Evolutionary conservation across 1,140 invertebrate species (phyloP).

Genomic region (Eriocheir sinensis): DNA sequence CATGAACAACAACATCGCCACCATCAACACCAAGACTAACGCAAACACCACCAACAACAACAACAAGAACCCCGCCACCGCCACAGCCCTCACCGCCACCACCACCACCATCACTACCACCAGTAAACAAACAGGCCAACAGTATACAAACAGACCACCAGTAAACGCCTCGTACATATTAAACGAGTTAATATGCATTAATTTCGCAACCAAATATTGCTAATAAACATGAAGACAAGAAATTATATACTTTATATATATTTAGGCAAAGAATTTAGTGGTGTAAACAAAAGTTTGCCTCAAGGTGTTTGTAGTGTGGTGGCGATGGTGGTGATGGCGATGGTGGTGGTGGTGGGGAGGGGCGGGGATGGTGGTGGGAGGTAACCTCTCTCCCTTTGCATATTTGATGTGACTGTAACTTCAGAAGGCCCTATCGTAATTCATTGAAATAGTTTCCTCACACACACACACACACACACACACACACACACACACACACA

Average conservation of each 20-base stretch:
- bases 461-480: neutral
- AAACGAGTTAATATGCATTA: neutral
- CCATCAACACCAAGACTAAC: no score
- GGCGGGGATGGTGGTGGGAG: neutral
- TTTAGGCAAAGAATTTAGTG: neutral
- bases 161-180: no score
- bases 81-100: no score
- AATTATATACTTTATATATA: neutral
- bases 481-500: slow-evolving; percentile 1
- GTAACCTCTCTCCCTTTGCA: neutral
- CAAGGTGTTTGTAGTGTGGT: neutral
- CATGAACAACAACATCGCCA: no score
- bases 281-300: no score
- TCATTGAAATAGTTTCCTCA: neutral
- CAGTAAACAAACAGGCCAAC: no score
- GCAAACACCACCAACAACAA: no score
- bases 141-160: no score
- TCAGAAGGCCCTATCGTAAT: neutral
- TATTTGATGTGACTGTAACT: neutral
- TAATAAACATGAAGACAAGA: neutral
- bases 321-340: neutral
- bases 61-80: no score
- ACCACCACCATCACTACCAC: no score
- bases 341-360: no score
- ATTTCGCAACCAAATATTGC: neutral